Base-by-base conservation (phyloP, 2,797 vertebrate species). In the Gymnocypris eckloni region DNA sequence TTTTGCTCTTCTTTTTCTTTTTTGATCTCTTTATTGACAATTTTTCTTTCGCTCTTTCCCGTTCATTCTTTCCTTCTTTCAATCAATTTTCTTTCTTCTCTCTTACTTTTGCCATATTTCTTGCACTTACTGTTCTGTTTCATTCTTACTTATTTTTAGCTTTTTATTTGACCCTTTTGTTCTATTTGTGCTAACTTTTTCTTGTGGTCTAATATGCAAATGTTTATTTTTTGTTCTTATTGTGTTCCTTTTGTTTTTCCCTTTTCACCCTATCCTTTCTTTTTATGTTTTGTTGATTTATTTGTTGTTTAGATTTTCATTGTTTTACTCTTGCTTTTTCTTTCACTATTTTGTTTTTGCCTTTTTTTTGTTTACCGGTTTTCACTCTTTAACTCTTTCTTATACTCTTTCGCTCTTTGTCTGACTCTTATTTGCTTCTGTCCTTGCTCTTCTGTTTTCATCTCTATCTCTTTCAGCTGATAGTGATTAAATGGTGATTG, bases 401-500 rank as follows among this genome's bases (percentile, higher is more conserved):
- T 12, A 9, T 18, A 15, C 6, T 78, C 79, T 50, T 6, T 45
- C 1, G 16, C 10, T 41, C 45, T 81, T n/a, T 72, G 22, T 78
- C 61, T 33, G 37, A 18, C 66, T 75, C 52, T 81, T 33, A 79
- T n/a, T 20, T 39, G 54, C 52, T 76, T 76, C 77, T 45, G 39
- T 48, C 48, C 52, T 15, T 41, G 39, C 41, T 16, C 13, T 61
- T 78, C 37, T 41, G 11, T n/a, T 18, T 8, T 61, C 66, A 16
- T 69, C 39, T 75, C 37, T 76, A 10, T 71, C 9, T 83, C 25
- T 11, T 43, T 52, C 41, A 43, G 45, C 80, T 89, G 88, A 85
- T 79, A 45, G 37, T 87, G 48, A 79, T 85, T 82, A 81, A 76
- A 22, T 79, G 54, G 50, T 54, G 70, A 7, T 84, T 86, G 76